Evolutionary conservation across 1,140 invertebrate species (phyloP).

Genomic region (Dermatophagoides farinae): DNA sequence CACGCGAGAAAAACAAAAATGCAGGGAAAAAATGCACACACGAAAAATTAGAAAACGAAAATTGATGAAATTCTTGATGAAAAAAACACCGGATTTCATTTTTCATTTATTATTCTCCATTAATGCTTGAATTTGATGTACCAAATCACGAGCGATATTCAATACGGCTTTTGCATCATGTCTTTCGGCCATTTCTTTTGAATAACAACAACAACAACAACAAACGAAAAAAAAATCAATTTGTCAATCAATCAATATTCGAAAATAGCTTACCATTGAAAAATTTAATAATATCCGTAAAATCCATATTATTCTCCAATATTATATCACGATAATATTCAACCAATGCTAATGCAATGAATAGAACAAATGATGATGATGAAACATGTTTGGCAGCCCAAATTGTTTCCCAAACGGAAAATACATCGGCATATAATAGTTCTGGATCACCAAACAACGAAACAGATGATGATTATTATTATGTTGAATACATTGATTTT

Average conservation of each 20-base stretch:
- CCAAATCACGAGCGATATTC: conserved; percentile 54
- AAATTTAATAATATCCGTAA: conserved; percentile 92
- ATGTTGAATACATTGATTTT: too few species aligned
- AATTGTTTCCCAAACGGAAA: conserved; percentile 81
- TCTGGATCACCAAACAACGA: conserved; percentile 32
- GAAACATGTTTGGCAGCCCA: conserved; percentile 76
- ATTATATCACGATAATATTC: conserved; percentile 85
- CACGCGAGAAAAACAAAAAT: conserved; percentile 21
- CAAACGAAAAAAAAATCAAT: background rate
- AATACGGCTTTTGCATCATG: conserved; percentile 66
- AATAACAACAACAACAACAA: conserved; percentile 20
- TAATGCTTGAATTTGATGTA: conserved; percentile 63
- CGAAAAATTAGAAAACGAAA: conserved; percentile 20
- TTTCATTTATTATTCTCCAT: conserved; percentile 55
- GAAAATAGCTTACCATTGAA: conserved; percentile 54
- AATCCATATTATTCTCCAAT: conserved; percentile 83
- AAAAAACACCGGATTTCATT: conserved; percentile 13
- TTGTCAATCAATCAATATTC: background rate
- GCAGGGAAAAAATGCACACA: conserved; percentile 25
- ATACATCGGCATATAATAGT: conserved; percentile 72
- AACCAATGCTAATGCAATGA: conserved; percentile 70
- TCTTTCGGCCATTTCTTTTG: conserved; percentile 80
- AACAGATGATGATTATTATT: background rate
- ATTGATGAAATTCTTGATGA: conserved; percentile 18
- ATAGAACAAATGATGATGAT: conserved; percentile 71